Evolutionary conservation across 2,888 invertebrate genomes (phyloP), one percentile per base, ranked within the genome.

Genomic region (Drosophila differens): DNA sequence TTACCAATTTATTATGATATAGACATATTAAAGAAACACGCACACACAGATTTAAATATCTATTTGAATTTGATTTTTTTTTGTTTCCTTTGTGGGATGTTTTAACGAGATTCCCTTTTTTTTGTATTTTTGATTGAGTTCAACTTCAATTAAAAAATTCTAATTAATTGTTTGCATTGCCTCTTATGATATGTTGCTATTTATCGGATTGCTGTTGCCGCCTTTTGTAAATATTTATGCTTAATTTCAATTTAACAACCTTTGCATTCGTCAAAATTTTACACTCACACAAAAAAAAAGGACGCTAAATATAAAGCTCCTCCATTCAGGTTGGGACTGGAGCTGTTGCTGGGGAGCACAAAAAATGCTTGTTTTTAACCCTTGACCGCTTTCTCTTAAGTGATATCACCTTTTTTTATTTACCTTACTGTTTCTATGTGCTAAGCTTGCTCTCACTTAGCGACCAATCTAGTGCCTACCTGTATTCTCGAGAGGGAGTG

Each of bases 221-320:
- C 66, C 72, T 65, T 73, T 81, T 89, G 90, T 90, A 89, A 90
- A 90, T 91, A 90, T 82, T 86, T 85, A 81, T 90, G 74, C 78
- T 85, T 88, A 75, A 75, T 89, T 91, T 89, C 66, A 58, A 75
- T 74, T 80, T 74, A 89, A 87, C 91, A 87, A 86, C 86, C 86
- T 85, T 82, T 82, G 54, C 74, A 64, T 71, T 69, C 63, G 63
- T 54, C 53, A 44, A 58, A 66, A 35, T 51, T 64, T 63, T 47
- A 55, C 61, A 44, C 72, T 35, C 51, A 14, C 55, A 25, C 51
- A 16, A 37, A 16, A 62, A 75, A 68, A 79, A 76, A 67, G 76
- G 80, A 76, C 73, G 80, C 63, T 65, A 68, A 79, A 59, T 75
- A 74, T 63, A 47, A 68, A 61, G 62, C 60, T 70, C 19, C 60